Evolutionary conservation across 2,113 vertebrate genomes (phyloP).

Genomic region (Callocephalon fimbriatum): DNA sequence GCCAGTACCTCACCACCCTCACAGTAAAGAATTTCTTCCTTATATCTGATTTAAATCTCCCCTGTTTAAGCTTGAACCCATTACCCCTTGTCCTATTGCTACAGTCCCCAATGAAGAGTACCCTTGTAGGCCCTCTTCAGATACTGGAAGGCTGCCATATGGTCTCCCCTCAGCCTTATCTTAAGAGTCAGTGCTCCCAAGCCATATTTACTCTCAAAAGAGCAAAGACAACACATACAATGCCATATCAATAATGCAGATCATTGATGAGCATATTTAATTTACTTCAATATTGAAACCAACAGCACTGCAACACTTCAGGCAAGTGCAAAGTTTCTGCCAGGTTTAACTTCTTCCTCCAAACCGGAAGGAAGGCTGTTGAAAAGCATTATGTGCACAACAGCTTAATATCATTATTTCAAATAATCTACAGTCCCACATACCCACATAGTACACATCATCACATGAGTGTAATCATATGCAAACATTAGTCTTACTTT

Average conservation of each 20-base stretch:
- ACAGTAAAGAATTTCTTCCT: background rate
- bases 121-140: background rate
- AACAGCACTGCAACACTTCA: background rate
- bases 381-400: background rate
- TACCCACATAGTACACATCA: rapidly evolving
- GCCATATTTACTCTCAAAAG: background rate
- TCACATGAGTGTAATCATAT: background rate
- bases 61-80: background rate
- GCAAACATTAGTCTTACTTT: background rate
- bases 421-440: background rate
- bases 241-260: background rate
- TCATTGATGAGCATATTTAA: background rate
- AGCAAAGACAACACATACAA: background rate
- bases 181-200: background rate
- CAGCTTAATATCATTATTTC: background rate
- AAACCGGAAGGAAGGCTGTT: background rate
- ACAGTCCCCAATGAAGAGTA: background rate
- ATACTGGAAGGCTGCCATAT: background rate
- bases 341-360: background rate
- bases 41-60: background rate
- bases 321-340: background rate
- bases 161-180: background rate
- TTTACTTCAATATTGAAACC: background rate
- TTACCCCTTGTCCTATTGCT: background rate
- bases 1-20: background rate